These are phyloP conservation scores for Symphodus melops DNA, from an alignment of 2,113 vertebrate species.

Conservation along the genomic window DNA sequence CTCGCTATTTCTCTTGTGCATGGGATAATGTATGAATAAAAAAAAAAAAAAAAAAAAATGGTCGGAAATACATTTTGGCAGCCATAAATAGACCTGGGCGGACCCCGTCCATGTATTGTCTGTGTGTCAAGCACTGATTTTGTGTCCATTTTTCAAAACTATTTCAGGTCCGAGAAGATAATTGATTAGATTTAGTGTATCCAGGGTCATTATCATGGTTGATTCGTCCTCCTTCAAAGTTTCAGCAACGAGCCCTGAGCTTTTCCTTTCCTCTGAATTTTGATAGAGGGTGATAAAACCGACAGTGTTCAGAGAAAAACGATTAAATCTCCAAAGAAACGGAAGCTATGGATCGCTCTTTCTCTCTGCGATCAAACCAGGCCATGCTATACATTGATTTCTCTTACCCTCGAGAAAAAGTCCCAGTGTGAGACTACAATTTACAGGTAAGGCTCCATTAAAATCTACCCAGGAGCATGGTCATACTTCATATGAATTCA, in stretches of 20 bases:
- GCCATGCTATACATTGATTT: conserved; percentile 11
- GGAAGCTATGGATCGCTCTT: conserved; percentile 9
- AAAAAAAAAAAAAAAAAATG: too few species aligned
- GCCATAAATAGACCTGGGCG: too few species aligned
- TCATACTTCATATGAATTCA: conserved; percentile 24
- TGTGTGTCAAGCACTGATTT: neutral
- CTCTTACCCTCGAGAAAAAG: conserved; percentile 3
- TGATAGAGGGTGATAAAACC: conserved; percentile 25
- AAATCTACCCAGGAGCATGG: conserved; percentile 20
- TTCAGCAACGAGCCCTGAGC: conserved; percentile 5
- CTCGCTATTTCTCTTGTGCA: too few species aligned
- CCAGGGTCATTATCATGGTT: neutral
- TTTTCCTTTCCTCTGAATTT: conserved; percentile 5
- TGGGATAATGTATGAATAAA: too few species aligned
- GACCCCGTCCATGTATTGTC: too few species aligned
- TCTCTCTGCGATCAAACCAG: conserved; percentile 10
- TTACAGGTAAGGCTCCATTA: conserved; percentile 34
- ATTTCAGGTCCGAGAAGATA: conserved; percentile 12
- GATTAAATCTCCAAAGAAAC: conserved; percentile 29
- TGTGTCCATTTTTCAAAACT: neutral
- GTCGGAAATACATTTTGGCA: too few species aligned
- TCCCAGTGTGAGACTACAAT: neutral
- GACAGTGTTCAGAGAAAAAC: conserved; percentile 23
- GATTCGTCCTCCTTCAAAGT: conserved; percentile 9
- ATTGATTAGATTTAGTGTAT: conserved; percentile 17